Percentiles rank a stretch among this genome's conserved stretches.
Evolutionary conservation across 64 coral and sea anemone species (phyloP).

Genomic region (Orbicella faveolata): DNA sequence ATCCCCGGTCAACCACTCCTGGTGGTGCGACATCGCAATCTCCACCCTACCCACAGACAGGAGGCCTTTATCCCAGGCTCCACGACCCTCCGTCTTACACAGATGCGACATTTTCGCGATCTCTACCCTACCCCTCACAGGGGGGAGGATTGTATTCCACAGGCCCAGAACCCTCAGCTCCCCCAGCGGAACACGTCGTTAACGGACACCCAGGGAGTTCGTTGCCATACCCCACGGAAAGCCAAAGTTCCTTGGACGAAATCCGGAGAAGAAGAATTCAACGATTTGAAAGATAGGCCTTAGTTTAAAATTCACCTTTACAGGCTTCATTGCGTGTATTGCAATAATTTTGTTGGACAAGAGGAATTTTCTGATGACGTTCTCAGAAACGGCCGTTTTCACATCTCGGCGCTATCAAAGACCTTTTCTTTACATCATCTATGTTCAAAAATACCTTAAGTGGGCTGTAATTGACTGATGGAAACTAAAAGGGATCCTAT

Average conservation of each 20-base stretch:
- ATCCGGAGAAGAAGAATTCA: slow-evolving; percentile 41
- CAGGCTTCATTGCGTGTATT: background rate
- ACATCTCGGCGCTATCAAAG: too few relatives aligned
- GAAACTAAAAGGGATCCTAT: too few relatives aligned
- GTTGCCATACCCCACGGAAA: slow-evolving; percentile 4
- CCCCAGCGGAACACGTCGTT: background rate
- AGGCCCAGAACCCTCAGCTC: slow-evolving; percentile 47
- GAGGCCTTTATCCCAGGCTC: slow-evolving; percentile 75
- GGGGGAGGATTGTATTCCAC: slow-evolving; percentile 49
- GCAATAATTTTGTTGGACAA: background rate
- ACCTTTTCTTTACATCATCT: too few relatives aligned
- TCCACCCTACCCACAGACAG: background rate
- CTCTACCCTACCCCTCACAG: slow-evolving; percentile 9
- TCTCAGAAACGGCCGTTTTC: too few relatives aligned
- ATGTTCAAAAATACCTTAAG: too few relatives aligned
- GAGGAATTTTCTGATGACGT: background rate
- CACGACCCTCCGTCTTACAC: slow-evolving; percentile 29
- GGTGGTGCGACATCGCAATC: background rate
- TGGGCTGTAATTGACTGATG: too few relatives aligned
- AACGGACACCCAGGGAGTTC: slow-evolving; percentile 4
- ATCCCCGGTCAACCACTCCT: background rate
- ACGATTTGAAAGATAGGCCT: slow-evolving; percentile 19
- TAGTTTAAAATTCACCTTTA: too few relatives aligned
- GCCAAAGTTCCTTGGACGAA: slow-evolving; percentile 26
- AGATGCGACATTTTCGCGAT: background rate